Evolutionary conservation across 1,140 invertebrate genomes (phyloP).

Genomic region (Kradibia gibbosae): DNA sequence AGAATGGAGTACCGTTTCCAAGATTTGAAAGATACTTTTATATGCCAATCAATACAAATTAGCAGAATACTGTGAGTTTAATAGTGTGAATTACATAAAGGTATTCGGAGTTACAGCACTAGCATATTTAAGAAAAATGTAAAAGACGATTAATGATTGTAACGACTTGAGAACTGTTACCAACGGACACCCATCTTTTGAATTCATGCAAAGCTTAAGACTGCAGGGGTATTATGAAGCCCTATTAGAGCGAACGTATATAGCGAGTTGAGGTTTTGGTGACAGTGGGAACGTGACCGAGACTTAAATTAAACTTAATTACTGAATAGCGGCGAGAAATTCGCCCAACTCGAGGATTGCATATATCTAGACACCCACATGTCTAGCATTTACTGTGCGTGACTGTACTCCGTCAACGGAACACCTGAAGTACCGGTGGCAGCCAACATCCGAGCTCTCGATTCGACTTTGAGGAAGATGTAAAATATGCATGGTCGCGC

Average conservation of each 20-base stretch:
- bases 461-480: constrained; percentile 46
- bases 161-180: too few relatives aligned
- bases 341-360: neutral
- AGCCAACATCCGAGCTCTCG: neutral
- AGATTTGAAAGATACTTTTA: too few relatives aligned
- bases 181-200: too few relatives aligned
- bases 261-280: neutral
- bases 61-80: too few relatives aligned
- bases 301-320: constrained; percentile 57
- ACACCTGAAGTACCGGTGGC: constrained; percentile 26
- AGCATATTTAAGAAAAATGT: too few relatives aligned
- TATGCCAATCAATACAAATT: too few relatives aligned
- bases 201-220: too few relatives aligned
- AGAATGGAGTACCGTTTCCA: too few relatives aligned
- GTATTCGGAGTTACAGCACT: too few relatives aligned
- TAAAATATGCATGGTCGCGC: constrained; percentile 46
- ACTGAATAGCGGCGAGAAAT: constrained; percentile 37
- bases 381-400: constrained; percentile 50
- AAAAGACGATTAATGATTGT: too few relatives aligned
- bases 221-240: too few relatives aligned
- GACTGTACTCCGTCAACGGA: constrained; percentile 52
- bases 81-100: too few relatives aligned
- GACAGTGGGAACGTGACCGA: constrained; percentile 50
- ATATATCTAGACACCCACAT: constrained; percentile 8
- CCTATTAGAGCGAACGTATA: neutral